phyloP scores from a whole-genome alignment of 1,140 invertebrate genomes.

The Calliphora vicina region DNA sequence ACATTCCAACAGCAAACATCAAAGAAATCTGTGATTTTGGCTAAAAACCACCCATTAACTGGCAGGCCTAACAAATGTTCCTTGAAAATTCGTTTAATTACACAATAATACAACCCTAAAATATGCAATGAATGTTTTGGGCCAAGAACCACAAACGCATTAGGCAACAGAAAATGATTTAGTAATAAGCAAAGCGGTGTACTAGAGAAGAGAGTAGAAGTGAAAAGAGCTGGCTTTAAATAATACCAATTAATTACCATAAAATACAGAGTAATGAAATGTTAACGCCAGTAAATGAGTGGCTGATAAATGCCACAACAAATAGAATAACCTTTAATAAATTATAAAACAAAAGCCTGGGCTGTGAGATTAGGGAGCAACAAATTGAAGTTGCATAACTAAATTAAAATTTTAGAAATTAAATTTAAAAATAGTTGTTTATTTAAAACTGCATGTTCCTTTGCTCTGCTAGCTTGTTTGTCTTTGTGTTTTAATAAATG shows the following conservation, averaged over 20 bases:
- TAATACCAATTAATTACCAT: slow-evolving; percentile 30
- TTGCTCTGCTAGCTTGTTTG: too few relatives aligned
- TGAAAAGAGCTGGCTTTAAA: background rate
- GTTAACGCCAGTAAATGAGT: background rate
- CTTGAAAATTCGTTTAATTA: slow-evolving; percentile 14
- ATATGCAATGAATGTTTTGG: slow-evolving; percentile 8
- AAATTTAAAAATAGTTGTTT: too few relatives aligned
- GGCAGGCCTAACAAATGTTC: background rate
- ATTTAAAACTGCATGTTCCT: too few relatives aligned
- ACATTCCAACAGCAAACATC: background rate
- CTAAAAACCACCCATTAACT: background rate
- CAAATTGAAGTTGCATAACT: background rate
- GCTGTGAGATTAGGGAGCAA: too few relatives aligned
- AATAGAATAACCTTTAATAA: slow-evolving; percentile 12
- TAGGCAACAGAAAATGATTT: background rate
- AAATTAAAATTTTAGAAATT: too few relatives aligned
- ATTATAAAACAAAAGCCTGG: background rate
- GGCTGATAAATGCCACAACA: background rate
- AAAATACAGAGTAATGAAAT: background rate
- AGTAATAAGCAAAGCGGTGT: too few relatives aligned
- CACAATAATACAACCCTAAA: background rate
- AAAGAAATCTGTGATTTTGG: background rate
- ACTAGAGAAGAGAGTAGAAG: background rate
- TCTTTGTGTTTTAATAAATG: background rate
- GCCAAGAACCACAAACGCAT: slow-evolving; percentile 21